These are phyloP conservation scores for Drosophila carrolli DNA, from an alignment of 1,140 invertebrate species.

Conservation along the genomic window DNA sequence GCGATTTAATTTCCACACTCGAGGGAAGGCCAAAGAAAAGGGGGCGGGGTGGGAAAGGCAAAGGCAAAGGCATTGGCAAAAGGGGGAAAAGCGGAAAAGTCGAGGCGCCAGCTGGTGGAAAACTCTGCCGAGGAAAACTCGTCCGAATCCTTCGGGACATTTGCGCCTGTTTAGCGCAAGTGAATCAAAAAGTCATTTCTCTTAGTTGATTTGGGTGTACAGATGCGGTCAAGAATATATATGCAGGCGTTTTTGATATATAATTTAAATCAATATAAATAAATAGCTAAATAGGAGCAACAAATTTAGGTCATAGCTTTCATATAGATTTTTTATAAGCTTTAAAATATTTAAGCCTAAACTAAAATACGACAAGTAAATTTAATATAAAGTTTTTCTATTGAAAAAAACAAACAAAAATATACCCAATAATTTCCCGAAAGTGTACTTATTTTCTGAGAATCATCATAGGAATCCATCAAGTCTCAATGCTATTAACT, in stretches of 20 bases:
- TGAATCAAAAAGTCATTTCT: slow-evolving; percentile 81
- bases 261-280: no score
- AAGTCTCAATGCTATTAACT: background rate
- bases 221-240: background rate
- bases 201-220: slow-evolving; percentile 25
- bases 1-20: slow-evolving; percentile 63
- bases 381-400: no score
- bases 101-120: slow-evolving; percentile 37
- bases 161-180: slow-evolving; percentile 60
- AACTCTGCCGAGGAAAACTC: slow-evolving; percentile 16
- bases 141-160: slow-evolving; percentile 59
- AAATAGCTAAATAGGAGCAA: no score
- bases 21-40: background rate
- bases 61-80: no score
- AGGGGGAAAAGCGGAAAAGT: slow-evolving; percentile 21
- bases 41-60: background rate
- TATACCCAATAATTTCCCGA: no score
- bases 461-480: no score
- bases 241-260: no score
- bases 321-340: no score
- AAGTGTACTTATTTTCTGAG: no score
- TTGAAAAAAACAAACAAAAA: background rate
- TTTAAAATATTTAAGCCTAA: no score
- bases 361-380: no score
- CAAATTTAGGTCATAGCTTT: no score